These are phyloP conservation scores for Pollimyrus isidori DNA, from an alignment of 2,113 vertebrate species.

Conservation along the genomic window DNA sequence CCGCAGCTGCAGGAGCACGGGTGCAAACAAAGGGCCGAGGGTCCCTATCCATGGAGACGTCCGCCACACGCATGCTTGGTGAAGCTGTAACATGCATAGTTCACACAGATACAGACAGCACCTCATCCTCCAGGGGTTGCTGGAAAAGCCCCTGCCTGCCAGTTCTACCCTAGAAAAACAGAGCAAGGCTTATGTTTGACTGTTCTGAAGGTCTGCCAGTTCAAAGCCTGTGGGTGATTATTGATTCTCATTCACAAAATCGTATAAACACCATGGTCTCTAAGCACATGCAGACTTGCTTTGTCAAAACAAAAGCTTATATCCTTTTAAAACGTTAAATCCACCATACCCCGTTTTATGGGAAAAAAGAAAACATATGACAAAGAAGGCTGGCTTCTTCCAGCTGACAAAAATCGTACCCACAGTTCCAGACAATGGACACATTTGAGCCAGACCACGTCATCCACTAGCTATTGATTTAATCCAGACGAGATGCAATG, in stretches of 20 bases:
- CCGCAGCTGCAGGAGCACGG: neutral
- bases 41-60: neutral
- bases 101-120: neutral
- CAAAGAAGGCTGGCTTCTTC: neutral
- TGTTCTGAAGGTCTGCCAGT: neutral
- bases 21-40: neutral
- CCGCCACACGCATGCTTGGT: neutral
- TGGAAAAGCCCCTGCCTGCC: neutral
- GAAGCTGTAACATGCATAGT: neutral
- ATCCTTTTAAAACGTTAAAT: neutral
- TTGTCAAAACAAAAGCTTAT: constrained; percentile 2
- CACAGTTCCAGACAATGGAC: neutral
- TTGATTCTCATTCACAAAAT: neutral
- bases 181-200: neutral
- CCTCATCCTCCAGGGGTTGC: neutral
- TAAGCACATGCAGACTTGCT: neutral
- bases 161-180: neutral
- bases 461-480: neutral
- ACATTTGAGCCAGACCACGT: neutral
- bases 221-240: neutral
- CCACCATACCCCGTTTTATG: neutral
- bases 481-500: neutral
- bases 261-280: neutral
- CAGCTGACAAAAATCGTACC: neutral
- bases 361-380: neutral